Percentiles rank a stretch among this genome's conserved stretches.
Evolutionary conservation across 1,140 invertebrate genomes (phyloP).

Genomic region (Schlechtendalia chinensis): DNA sequence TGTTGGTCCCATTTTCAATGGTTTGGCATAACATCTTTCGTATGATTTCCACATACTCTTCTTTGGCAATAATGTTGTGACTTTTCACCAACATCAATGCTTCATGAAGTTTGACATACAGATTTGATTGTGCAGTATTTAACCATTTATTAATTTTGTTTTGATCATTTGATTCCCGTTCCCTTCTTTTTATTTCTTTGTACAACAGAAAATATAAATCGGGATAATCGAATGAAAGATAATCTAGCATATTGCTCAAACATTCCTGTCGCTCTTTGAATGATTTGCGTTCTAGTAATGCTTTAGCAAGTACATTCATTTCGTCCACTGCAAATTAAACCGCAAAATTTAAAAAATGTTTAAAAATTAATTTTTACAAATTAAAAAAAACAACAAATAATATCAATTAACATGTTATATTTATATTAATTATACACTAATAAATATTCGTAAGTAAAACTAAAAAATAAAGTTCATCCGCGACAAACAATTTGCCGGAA

Average conservation of each 20-base stretch:
- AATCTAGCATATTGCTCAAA: not conserved
- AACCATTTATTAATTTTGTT: slow-evolving; percentile 33
- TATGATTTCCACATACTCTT: not conserved
- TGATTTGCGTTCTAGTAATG: not conserved
- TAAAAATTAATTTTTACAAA: too few species aligned
- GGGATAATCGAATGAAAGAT: not conserved
- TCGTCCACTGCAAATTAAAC: slow-evolving; percentile 14
- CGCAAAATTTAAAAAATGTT: not conserved
- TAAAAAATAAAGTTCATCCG: too few species aligned
- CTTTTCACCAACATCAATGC: slow-evolving; percentile 18
- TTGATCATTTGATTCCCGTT: slow-evolving; percentile 1
- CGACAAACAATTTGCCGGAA: too few species aligned
- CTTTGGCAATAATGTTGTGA: slow-evolving; percentile 16
- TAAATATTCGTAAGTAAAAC: too few species aligned
- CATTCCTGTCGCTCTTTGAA: slow-evolving; percentile 13
- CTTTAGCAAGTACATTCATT: not conserved
- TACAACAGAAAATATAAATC: not conserved
- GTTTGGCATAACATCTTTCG: not conserved
- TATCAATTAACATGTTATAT: too few species aligned
- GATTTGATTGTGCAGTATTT: not conserved
- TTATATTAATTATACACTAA: too few species aligned
- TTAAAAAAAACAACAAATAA: too few species aligned
- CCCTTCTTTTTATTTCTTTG: slow-evolving; percentile 20
- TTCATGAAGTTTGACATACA: slow-evolving; percentile 14
- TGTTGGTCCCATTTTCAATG: not conserved